phyloP scores from a whole-genome alignment of 2,113 vertebrate species.

The Macquaria australasica region DNA sequence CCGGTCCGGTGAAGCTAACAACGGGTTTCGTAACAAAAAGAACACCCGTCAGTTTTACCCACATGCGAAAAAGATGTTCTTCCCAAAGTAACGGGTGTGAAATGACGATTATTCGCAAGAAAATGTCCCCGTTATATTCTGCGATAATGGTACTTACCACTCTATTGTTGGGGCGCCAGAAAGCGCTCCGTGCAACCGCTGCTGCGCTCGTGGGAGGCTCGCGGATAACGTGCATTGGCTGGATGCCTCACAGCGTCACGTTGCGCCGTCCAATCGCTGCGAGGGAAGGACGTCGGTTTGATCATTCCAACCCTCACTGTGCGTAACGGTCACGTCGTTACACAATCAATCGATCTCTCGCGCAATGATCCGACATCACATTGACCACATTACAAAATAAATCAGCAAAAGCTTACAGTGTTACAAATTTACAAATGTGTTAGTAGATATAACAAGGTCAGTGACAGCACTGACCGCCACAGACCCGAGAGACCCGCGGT shows the following conservation, averaged over 20 bases:
- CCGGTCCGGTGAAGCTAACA: neutral
- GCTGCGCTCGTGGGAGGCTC: conserved; percentile 60
- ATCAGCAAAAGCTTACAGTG: neutral
- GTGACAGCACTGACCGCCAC: neutral
- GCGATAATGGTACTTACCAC: conserved; percentile 83
- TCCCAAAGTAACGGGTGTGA: neutral
- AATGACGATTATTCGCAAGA: neutral
- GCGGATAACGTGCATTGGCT: conserved; percentile 61
- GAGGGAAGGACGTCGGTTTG: neutral
- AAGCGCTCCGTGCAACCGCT: conserved; percentile 66
- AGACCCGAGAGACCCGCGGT: neutral
- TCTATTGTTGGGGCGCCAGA: conserved; percentile 85
- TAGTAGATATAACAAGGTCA: neutral
- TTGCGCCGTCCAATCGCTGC: conserved; percentile 49
- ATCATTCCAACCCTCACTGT: neutral
- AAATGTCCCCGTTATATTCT: conserved; percentile 66
- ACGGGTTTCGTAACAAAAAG: neutral
- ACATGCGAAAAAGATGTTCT: neutral
- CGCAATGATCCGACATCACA: neutral
- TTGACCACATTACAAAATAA: neutral
- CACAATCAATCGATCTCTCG: neutral
- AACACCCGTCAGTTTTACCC: rapidly evolving
- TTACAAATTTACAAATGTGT: neutral
- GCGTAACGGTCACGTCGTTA: neutral
- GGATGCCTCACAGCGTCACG: conserved; percentile 15